phyloP scores from a whole-genome alignment of 2,888 invertebrate species.

The Romanomermis culicivorax region DNA sequence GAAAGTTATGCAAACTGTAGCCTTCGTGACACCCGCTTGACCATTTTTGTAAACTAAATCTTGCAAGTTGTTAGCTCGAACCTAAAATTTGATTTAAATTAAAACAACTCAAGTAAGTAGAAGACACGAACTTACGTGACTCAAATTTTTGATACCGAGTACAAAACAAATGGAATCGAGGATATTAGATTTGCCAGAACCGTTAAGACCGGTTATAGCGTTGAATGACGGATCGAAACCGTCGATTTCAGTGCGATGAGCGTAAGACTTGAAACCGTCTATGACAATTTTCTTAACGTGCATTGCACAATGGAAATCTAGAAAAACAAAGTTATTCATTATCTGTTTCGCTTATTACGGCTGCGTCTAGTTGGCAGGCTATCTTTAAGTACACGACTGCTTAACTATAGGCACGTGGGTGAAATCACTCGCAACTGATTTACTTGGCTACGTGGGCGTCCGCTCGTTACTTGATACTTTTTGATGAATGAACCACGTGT shows the following conservation, averaged over 20 bases:
- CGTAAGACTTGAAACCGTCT: conserved; percentile 96
- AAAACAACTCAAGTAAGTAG: conserved; percentile 5
- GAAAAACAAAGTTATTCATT: too few species aligned
- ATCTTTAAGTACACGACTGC: too few species aligned
- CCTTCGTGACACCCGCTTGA: conserved; percentile 81
- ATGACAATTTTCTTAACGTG: conserved; percentile 69
- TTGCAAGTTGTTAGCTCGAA: conserved; percentile 65
- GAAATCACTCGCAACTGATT: too few species aligned
- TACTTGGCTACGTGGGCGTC: too few species aligned
- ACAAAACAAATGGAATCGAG: conserved; percentile 93
- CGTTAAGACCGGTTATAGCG: conserved; percentile 91
- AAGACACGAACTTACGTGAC: conserved; percentile 45
- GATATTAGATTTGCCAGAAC: conserved; percentile 91
- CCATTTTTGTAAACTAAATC: conserved; percentile 95
- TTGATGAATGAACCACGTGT: too few species aligned
- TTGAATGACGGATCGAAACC: conserved; percentile 87
- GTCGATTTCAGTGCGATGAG: conserved; percentile 64
- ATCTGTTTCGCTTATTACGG: too few species aligned
- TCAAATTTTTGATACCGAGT: conserved; percentile 72
- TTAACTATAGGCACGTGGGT: too few species aligned
- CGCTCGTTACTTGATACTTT: too few species aligned
- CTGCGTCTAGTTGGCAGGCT: too few species aligned
- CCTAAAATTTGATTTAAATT: conserved; percentile 37
- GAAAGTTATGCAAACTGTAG: conserved; percentile 80
- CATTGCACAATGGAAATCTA: too few species aligned